Base-by-base conservation (phyloP, 2,888 invertebrate species). In the Caenorhabditis panamensis region DNA sequence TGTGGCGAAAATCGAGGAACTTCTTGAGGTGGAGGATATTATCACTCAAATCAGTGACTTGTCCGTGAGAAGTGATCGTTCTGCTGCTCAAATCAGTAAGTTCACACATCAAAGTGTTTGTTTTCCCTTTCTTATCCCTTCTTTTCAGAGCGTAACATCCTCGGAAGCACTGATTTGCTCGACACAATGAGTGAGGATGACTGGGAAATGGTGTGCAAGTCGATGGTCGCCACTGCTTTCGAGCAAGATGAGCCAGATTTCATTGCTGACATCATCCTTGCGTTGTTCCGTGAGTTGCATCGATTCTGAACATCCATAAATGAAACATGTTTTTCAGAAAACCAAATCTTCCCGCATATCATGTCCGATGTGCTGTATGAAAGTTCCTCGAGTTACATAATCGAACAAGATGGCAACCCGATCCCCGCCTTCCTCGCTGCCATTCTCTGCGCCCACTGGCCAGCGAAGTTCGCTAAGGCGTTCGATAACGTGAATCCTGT, bases 201-300 rank as follows among this genome's bases (percentile, higher is more conserved):
- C 41, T 85, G 85, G 85, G 47, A 76, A 16, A 56, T 64, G 37
- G 67, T 85, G 51, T 72, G 78, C 41, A 56, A 76, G 31, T 49
- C 68, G 13, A 58, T 85, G 56, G 28, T 80, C 13, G 41, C 20
- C 24, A 78, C 81, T 20, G 84, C 83, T 0, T 9, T 84, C 18
- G 69, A 77, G 16, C 72, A 81, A n/a, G 67, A 72, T 16, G 84
- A 86, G 66, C 67, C 79, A 2, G 83, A 86, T 18, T 86, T 84
- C 37, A 72, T 84, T 9, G 78, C 82, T 1, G 84, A 82, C 58
- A 9, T 86, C 9, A 69, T 81, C 11, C 63, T 78, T 1, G 54
- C 81, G 1, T 53, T 84, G 4, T 61, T 86, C 28, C 49, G 86
- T 86, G 18, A 73, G 82, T 78, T 68, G 22, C 11, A 47, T 47